Conservation (phyloP, 2,888 invertebrate species). For the Protophormia terraenovae region DNA sequence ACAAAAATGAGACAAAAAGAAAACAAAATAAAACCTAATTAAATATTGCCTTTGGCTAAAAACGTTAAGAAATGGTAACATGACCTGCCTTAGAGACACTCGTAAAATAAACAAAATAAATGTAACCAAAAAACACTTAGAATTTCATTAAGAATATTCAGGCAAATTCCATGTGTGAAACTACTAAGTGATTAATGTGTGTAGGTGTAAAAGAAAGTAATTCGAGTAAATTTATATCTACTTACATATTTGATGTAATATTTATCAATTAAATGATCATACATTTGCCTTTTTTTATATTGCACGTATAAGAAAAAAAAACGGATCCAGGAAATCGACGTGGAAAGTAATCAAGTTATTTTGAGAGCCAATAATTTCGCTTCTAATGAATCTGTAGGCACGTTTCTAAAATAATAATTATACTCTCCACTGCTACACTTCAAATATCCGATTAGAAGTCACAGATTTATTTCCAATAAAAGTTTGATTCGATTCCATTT, state of each 20-base stretch:
- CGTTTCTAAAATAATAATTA: no score
- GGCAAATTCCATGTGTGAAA: neutral
- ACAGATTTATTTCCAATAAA: no score
- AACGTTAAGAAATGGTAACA: neutral
- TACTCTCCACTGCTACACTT: no score
- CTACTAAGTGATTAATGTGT: neutral
- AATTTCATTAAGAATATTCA: neutral
- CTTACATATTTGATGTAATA: neutral
- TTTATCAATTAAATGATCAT: neutral
- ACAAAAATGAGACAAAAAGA: neutral
- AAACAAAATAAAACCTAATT: neutral
- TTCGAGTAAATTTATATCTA: neutral
- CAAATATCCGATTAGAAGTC: no score
- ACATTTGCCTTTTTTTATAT: neutral
- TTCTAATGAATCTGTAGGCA: no score
- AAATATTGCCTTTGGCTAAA: neutral
- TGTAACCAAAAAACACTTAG: neutral
- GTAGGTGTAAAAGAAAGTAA: neutral
- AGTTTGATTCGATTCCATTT: no score
- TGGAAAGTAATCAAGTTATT: no score
- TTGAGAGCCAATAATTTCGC: no score
- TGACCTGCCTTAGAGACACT: neutral
- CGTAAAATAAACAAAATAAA: neutral
- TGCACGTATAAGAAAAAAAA: no score
- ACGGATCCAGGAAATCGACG: no score